These are phyloP conservation scores for Rhagium mordax DNA, from an alignment of 2,888 invertebrate genomes.

Conservation along the genomic window DNA sequence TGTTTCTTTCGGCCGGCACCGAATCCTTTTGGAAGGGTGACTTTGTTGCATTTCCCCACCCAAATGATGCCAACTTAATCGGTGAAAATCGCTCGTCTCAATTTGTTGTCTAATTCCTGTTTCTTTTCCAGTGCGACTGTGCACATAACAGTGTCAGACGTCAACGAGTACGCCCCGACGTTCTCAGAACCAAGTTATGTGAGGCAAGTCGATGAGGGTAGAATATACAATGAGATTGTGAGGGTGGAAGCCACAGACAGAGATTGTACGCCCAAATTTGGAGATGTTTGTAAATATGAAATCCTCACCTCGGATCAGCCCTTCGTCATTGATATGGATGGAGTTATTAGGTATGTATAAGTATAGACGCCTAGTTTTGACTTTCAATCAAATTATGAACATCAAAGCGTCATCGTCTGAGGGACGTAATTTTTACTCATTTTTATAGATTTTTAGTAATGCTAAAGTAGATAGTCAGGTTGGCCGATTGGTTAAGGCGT, in stretches of 20 bases:
- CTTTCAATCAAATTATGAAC: no score
- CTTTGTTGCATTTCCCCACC: no score
- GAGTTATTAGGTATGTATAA: slow-evolving; percentile 80
- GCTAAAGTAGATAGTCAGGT: no score
- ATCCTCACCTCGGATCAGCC: slow-evolving; percentile 93
- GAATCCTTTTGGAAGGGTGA: not conserved
- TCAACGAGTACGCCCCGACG: slow-evolving; percentile 95
- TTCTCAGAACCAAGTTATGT: slow-evolving; percentile 94
- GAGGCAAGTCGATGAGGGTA: slow-evolving; percentile 91
- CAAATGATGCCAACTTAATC: no score
- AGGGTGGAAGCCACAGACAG: slow-evolving; percentile 93
- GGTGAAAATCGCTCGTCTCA: no score
- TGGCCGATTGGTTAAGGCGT: no score
- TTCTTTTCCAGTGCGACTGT: slow-evolving; percentile 83
- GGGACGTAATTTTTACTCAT: no score
- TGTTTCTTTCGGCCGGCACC: not conserved
- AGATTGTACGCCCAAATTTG: slow-evolving; percentile 96
- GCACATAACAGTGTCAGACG: slow-evolving; percentile 95
- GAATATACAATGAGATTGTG: slow-evolving; percentile 90
- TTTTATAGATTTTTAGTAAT: no score
- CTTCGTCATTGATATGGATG: slow-evolving; percentile 93
- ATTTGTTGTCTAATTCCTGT: not conserved
- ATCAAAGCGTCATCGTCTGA: no score
- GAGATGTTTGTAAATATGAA: slow-evolving; percentile 98
- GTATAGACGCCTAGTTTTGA: no score